Conservation (phyloP, 2,113 vertebrate species). For the Stegastes partitus region DNA sequence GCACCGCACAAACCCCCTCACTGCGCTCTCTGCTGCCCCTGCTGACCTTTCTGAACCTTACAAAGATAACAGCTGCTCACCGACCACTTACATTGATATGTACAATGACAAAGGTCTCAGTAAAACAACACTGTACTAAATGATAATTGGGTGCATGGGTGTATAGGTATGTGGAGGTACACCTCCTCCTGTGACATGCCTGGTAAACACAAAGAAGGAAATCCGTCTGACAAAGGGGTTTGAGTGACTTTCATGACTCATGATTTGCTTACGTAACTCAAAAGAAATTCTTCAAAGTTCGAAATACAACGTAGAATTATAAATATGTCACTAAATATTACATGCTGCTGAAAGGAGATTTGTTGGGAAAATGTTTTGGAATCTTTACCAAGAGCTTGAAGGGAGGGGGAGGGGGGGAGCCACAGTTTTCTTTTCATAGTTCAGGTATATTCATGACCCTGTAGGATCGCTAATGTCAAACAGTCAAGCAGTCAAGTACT, state of each 20-base stretch:
- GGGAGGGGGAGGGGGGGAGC: background rate
- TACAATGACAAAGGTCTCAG: constrained; percentile 49
- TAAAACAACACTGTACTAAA: constrained; percentile 43
- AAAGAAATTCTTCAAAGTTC: constrained; percentile 5
- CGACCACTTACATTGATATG: constrained; percentile 58
- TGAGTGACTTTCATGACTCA: background rate
- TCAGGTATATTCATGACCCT: constrained; percentile 60
- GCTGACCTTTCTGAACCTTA: constrained; percentile 80
- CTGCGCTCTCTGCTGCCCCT: constrained; percentile 83
- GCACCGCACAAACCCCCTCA: constrained; percentile 60
- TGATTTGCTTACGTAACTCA: constrained; percentile 3
- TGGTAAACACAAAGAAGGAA: constrained; percentile 12
- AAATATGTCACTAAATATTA: background rate
- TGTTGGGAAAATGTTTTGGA: no score
- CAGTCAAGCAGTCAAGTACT: constrained; percentile 73
- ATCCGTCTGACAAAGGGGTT: background rate
- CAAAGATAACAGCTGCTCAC: constrained; percentile 71
- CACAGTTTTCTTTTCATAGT: constrained; percentile 1
- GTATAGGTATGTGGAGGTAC: constrained; percentile 10
- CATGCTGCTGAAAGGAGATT: background rate
- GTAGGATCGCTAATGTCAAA: constrained; percentile 77
- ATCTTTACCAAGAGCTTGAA: background rate
- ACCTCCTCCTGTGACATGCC: background rate
- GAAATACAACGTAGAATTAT: constrained; percentile 2
- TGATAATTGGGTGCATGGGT: constrained; percentile 3